Evolutionary conservation across 2,797 vertebrate genomes (phyloP), one percentile per base, ranked within the genome.

Genomic region (Manis javanica): DNA sequence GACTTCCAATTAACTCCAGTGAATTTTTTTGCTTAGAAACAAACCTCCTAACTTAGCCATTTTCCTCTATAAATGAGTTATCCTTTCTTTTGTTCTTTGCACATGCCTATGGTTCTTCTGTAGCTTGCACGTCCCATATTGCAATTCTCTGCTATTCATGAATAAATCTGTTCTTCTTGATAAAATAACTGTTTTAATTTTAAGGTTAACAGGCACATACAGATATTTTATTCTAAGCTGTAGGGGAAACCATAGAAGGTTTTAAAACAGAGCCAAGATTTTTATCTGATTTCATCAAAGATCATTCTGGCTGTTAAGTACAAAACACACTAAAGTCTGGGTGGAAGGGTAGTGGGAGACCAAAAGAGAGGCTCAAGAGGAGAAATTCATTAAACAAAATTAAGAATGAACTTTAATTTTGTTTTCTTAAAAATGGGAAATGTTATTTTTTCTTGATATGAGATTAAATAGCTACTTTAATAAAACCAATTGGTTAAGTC

Each of bases 401-500:
- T 59, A 4, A 37, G 46, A 82, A 84, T 74, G 37, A 81, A 49
- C 23, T 87, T 87, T 69, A 46, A 46, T 24, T 92, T 89, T 79
- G 3, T 75, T 71, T 19, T 72, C 12, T 82, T 81, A 14, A 88
- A 79, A 29, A 87, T 87, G 7, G 24, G 13, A 68, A 71, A 61
- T 68, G 16, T 86, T 59, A 39, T 53, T 81, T 78, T 84, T 71
- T 81, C 39, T 6, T 37, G 3, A 72, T 74, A 64, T 49, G 13
- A 3, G 12, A 72, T 37, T 61, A 21, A 55, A 51, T 3, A 63
- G 5, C 14, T 87, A 85, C 69, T 87, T 64, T 68, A 74, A 79
- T 81, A 42, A 96, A 95, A 66, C 1, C 3, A 79, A 26, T 53
- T 29, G 83, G 9, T 75, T 90, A 86, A 78, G 19, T 91, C 6